Evolutionary conservation across 2,797 vertebrate species (phyloP).

Genomic region (Nasua narica): DNA sequence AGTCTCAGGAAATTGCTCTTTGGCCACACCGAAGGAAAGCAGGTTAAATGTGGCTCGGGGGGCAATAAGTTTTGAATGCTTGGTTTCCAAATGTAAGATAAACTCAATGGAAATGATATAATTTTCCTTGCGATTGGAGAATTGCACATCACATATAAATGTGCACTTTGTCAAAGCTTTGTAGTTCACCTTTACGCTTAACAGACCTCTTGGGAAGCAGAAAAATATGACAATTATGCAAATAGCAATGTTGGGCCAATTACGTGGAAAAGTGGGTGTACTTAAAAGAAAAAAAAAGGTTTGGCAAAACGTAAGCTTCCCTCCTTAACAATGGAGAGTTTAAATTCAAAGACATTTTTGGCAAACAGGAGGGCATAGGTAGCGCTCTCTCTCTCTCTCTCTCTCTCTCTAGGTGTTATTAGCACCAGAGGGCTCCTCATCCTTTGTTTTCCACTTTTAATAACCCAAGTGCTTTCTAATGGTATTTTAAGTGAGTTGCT

Average conservation of each 20-base stretch:
- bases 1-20: constrained; percentile 25
- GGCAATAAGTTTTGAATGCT: not conserved
- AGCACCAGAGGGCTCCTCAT: not conserved
- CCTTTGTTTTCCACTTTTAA: constrained; percentile 61
- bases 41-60: constrained; percentile 2
- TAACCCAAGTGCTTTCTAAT: constrained; percentile 64
- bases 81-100: constrained; percentile 43
- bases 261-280: constrained; percentile 65
- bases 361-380: constrained; percentile 52
- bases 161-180: constrained; percentile 62
- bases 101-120: not conserved
- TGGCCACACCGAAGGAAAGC: constrained; percentile 21
- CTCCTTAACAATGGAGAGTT: constrained; percentile 47
- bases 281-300: constrained; percentile 38
- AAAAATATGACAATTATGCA: constrained; percentile 75
- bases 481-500: constrained; percentile 72
- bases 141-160: constrained; percentile 51
- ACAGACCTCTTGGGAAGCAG: constrained; percentile 68
- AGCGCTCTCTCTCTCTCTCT: constrained; percentile 28
- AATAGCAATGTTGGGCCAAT: constrained; percentile 68
- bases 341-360: constrained; percentile 56
- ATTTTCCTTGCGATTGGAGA: constrained; percentile 9
- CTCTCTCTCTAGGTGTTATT: constrained; percentile 51
- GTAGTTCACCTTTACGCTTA: constrained; percentile 68
- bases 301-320: constrained; percentile 64